Evolutionary conservation across 2,888 invertebrate genomes (phyloP).

Genomic region (Ophioninae sp.): DNA sequence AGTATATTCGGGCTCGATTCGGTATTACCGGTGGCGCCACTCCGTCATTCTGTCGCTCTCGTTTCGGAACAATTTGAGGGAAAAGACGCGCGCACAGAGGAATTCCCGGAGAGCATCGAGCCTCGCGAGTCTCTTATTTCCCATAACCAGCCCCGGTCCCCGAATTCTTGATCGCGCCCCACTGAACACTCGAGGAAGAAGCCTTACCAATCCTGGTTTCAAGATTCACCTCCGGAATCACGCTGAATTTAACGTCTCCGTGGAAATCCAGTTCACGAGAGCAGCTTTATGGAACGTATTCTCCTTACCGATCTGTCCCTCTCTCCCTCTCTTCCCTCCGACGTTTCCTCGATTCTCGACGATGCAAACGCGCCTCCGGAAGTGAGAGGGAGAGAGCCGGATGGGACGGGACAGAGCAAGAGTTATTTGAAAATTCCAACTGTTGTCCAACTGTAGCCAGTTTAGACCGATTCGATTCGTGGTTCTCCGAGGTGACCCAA

Average conservation of each 20-base stretch:
- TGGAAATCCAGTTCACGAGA: slow-evolving; percentile 45
- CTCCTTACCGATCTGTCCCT: slow-evolving; percentile 1
- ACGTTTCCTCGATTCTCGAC: neutral
- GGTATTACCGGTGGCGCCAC: neutral
- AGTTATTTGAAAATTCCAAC: neutral
- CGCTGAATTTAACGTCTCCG: slow-evolving; percentile 51
- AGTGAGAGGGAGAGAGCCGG: neutral
- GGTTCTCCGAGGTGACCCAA: neutral
- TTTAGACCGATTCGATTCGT: neutral
- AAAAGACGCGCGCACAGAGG: neutral
- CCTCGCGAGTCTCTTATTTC: slow-evolving; percentile 17
- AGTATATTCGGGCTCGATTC: slow-evolving; percentile 24
- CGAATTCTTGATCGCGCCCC: slow-evolving; percentile 31
- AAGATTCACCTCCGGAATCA: slow-evolving; percentile 41
- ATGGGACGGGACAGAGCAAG: neutral
- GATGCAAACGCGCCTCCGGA: slow-evolving; percentile 1
- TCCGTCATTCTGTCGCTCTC: slow-evolving; percentile 20
- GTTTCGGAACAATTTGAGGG: slow-evolving; percentile 2
- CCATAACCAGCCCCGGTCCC: neutral
- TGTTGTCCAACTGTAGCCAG: neutral
- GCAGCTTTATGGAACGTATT: slow-evolving; percentile 39
- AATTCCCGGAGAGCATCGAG: neutral
- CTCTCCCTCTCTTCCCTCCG: neutral
- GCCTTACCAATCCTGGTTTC: slow-evolving; percentile 14
- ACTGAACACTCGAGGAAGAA: slow-evolving; percentile 41